phyloP scores from a whole-genome alignment of 2,888 invertebrate genomes.

The Laothoe populi region DNA sequence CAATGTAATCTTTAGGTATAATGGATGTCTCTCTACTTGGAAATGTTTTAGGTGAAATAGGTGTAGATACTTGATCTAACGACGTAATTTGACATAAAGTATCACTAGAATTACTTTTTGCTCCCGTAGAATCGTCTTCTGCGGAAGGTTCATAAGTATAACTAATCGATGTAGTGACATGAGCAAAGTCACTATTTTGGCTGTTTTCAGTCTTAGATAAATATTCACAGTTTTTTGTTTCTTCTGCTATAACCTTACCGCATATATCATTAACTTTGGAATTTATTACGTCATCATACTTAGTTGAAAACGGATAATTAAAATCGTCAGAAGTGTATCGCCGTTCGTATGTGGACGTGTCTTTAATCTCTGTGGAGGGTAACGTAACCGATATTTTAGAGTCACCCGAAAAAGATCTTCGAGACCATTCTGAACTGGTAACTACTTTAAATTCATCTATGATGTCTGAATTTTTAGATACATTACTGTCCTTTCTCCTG shows the following conservation, averaged over 20 bases:
- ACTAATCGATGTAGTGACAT: conserved; percentile 81
- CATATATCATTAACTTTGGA: conserved; percentile 74
- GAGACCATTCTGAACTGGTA: conserved; percentile 60
- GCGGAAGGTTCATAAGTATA: conserved; percentile 79
- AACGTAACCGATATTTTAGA: conserved; percentile 66
- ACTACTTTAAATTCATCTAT: conserved; percentile 50
- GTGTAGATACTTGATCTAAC: conserved; percentile 81
- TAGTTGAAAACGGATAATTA: conserved; percentile 68
- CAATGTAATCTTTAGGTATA: conserved; percentile 66
- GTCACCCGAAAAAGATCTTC: conserved; percentile 71
- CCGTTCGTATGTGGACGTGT: conserved; percentile 62
- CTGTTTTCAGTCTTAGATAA: conserved; percentile 77
- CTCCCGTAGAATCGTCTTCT: conserved; percentile 78
- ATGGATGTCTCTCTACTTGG: conserved; percentile 68
- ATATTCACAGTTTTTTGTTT: conserved; percentile 71
- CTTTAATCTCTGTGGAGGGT: conserved; percentile 67
- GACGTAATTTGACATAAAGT: conserved; percentile 83
- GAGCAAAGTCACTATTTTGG: conserved; percentile 81
- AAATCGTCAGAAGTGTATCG: conserved; percentile 67
- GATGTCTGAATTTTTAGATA: conserved; percentile 47
- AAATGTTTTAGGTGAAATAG: conserved; percentile 83
- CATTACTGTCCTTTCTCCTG: conserved; percentile 52
- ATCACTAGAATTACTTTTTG: conserved; percentile 81
- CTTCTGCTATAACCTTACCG: conserved; percentile 69
- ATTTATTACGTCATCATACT: conserved; percentile 74